A percentile compares a stretch with the other conserved stretches of the same genome.
These are phyloP conservation scores for Agapornis roseicollis DNA, from an alignment of 2,113 vertebrate genomes.

Conservation along the genomic window DNA sequence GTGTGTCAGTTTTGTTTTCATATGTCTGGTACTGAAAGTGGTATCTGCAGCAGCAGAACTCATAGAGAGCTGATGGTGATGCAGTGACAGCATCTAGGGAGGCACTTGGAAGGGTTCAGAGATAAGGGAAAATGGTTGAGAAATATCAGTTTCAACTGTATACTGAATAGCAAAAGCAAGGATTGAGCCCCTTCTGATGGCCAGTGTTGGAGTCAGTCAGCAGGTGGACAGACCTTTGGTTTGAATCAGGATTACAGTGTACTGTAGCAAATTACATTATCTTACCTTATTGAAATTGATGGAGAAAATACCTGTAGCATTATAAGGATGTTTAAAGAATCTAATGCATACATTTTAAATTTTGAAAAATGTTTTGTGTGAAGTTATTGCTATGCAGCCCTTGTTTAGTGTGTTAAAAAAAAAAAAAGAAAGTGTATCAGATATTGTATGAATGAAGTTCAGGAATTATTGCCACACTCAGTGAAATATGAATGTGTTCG, in stretches of 20 bases:
- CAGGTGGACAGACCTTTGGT: not conserved
- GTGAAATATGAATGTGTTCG: not conserved
- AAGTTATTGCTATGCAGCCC: not conserved
- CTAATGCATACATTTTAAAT: not conserved
- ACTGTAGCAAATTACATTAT: not conserved
- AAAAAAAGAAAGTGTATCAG: not conserved
- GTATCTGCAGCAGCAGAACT: not conserved
- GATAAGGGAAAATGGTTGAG: not conserved
- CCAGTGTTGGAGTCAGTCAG: not conserved
- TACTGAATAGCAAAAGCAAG: not conserved
- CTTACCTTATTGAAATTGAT: not conserved
- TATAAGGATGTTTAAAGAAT: not conserved
- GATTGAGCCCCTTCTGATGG: not conserved
- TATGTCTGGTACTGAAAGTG: not conserved
- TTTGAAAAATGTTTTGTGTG: rapidly evolving
- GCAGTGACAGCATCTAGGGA: not conserved
- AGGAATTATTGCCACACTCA: not conserved
- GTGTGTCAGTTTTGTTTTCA: not conserved
- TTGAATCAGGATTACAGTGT: not conserved
- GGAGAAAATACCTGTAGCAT: not conserved
- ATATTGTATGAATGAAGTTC: not conserved
- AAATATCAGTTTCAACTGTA: not conserved
- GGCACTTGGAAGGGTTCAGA: not conserved
- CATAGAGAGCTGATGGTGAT: not conserved
- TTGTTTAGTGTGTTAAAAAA: not conserved